Evolutionary conservation across 1,140 invertebrate genomes (phyloP).

Genomic region (Drosophila ananassae): DNA sequence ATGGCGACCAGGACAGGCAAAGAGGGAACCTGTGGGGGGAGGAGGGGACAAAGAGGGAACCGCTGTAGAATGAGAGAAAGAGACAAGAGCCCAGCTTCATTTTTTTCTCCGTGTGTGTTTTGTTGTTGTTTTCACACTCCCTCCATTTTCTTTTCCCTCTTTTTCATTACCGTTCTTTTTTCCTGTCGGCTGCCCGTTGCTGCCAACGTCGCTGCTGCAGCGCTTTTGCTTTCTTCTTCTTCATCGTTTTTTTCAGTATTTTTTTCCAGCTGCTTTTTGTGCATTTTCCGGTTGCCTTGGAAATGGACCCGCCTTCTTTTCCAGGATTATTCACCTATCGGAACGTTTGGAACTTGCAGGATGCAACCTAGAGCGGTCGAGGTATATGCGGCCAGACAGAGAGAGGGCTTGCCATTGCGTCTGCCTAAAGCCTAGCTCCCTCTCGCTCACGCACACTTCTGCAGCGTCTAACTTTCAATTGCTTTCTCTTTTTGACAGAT

Average conservation of each 20-base stretch:
- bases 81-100: conserved; percentile 36
- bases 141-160: conserved; percentile 2
- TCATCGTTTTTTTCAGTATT: conserved; percentile 22
- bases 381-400: neutral
- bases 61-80: conserved; percentile 11
- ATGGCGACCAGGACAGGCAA: conserved; percentile 60
- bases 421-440: conserved; percentile 8
- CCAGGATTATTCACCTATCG: conserved; percentile 66
- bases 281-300: conserved; percentile 68
- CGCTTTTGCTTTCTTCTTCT: conserved; percentile 23
- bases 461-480: conserved; percentile 4
- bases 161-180: conserved; percentile 36
- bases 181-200: conserved; percentile 24
- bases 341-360: conserved; percentile 49
- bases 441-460: conserved; percentile 26
- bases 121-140: conserved; percentile 5
- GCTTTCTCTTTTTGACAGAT: conserved; percentile 8
- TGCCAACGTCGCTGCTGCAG: conserved; percentile 35
- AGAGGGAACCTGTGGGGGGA: neutral
- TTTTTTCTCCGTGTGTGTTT: conserved; percentile 12
- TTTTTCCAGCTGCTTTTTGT: conserved; percentile 36
- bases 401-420: conserved; percentile 33
- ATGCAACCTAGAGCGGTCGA: conserved; percentile 52
- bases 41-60: conserved; percentile 1
- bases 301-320: conserved; percentile 81